A percentile compares a stretch with the other conserved stretches of the same genome.
Evolutionary conservation across 2,113 vertebrate species (phyloP).

Genomic region (Podarcis muralis): DNA sequence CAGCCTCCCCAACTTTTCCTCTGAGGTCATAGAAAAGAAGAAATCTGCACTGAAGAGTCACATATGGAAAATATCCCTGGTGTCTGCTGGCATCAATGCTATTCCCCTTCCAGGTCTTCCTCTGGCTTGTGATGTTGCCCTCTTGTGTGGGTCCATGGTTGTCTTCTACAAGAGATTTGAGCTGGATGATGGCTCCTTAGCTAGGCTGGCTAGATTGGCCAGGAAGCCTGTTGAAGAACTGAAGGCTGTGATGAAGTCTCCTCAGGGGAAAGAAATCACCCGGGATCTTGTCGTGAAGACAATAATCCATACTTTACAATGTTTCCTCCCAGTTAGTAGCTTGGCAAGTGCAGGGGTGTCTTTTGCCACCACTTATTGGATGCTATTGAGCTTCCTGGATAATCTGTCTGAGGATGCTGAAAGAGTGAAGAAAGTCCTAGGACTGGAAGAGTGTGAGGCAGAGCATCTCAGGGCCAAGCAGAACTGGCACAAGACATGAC

Average conservation of each 20-base stretch:
- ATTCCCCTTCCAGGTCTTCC: background rate
- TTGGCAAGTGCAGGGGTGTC: too few species aligned
- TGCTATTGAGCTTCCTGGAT: background rate
- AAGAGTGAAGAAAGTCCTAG: background rate
- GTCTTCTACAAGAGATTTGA: background rate
- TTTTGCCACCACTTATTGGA: background rate
- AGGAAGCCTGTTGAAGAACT: background rate
- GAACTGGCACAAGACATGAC: too few species aligned
- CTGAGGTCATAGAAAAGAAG: background rate
- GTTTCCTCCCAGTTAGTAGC: too few species aligned
- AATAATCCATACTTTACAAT: too few species aligned
- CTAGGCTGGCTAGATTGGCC: background rate
- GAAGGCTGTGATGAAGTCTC: background rate
- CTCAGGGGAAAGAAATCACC: background rate
- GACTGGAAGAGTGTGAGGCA: too few species aligned
- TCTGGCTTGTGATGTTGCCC: background rate
- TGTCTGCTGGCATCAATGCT: background rate
- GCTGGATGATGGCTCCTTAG: background rate
- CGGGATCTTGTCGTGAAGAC: fast-evolving
- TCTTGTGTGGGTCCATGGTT: background rate
- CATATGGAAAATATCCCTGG: background rate
- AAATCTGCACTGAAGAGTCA: background rate
- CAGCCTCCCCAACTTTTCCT: fast-evolving
- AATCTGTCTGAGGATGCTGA: background rate
- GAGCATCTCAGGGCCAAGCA: too few species aligned